Percentiles rank a stretch among this genome's conserved stretches.
phyloP scores from a whole-genome alignment of 2,888 invertebrate species.

The Chrysolina oricalcia region DNA sequence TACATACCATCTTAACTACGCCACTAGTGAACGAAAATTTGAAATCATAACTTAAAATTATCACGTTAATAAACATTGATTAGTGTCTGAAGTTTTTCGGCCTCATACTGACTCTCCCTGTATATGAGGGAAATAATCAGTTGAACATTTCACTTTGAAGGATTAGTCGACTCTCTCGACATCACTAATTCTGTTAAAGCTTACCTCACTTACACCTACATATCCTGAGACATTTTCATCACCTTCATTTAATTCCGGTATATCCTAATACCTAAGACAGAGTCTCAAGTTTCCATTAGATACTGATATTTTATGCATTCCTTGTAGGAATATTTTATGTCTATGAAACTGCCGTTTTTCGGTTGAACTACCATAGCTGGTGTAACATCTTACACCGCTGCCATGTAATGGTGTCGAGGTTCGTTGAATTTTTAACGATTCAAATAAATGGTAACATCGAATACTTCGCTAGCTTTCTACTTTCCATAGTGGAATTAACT shows the following conservation, averaged over 20 bases:
- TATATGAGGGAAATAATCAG: too few relatives aligned
- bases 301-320: conserved; percentile 15
- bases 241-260: neutral
- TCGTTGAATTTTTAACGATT: neutral
- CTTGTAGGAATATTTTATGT: conserved; percentile 7
- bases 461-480: neutral
- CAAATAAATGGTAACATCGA: neutral
- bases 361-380: neutral
- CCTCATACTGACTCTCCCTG: too few relatives aligned
- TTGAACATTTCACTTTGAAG: neutral
- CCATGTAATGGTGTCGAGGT: neutral
- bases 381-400: conserved; percentile 3
- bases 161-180: neutral
- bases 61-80: too few relatives aligned
- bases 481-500: neutral
- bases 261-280: neutral
- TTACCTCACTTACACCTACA: neutral
- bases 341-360: neutral
- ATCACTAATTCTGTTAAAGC: neutral
- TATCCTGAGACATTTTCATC: neutral
- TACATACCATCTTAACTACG: too few relatives aligned
- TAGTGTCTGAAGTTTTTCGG: too few relatives aligned
- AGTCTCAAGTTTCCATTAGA: conserved; percentile 11
- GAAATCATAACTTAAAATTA: too few relatives aligned
- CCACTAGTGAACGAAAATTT: too few relatives aligned